These are phyloP conservation scores for Alviniconcha marisindica DNA, from an alignment of 1,140 invertebrate species.

Conservation along the genomic window DNA sequence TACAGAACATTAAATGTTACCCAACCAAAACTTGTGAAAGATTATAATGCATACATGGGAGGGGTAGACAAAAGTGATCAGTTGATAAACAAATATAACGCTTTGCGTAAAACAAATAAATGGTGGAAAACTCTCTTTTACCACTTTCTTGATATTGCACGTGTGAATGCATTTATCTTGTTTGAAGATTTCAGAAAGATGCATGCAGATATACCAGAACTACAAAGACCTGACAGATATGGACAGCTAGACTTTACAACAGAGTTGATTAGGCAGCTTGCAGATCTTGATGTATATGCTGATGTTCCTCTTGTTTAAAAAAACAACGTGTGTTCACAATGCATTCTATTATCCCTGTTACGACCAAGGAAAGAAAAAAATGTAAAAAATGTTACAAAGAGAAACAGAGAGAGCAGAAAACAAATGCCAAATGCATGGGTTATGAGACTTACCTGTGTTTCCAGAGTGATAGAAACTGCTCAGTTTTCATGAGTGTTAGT, in stretches of 20 bases:
- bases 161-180: neutral
- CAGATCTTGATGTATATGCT: neutral
- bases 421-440: neutral
- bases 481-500: constrained; percentile 4
- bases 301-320: neutral
- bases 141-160: neutral
- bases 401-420: neutral
- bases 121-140: neutral
- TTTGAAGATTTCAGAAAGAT: neutral
- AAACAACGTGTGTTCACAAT: neutral
- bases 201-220: neutral
- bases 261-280: neutral
- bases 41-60: constrained; percentile 19
- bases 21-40: constrained; percentile 8
- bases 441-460: neutral
- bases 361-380: neutral
- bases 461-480: neutral
- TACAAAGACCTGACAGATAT: neutral
- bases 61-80: constrained; percentile 21
- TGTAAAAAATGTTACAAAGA: neutral
- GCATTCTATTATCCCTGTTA: neutral
- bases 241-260: neutral
- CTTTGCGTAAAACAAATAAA: neutral
- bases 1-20: neutral
- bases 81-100: constrained; percentile 27